phyloP scores from a whole-genome alignment of 2,888 invertebrate genomes.

The Euspilapteryx auroguttella region DNA sequence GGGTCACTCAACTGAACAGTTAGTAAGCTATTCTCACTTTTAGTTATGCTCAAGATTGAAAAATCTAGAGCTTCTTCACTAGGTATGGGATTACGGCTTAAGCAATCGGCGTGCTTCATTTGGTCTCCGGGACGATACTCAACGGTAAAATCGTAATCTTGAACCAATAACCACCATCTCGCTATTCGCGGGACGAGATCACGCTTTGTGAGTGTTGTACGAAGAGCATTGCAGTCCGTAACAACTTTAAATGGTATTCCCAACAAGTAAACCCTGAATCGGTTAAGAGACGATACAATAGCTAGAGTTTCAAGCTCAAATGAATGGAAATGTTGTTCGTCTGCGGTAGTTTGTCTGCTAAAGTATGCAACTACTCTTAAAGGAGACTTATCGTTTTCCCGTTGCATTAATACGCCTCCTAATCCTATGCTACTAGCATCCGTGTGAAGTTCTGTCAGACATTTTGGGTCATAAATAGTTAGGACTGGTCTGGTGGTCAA shows the following conservation, averaged over 20 bases:
- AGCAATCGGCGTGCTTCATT: constrained; percentile 14
- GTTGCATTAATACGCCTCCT: background rate
- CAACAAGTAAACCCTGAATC: constrained; percentile 8
- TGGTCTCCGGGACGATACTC: constrained; percentile 9
- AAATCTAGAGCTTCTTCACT: background rate
- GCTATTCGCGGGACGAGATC: constrained; percentile 15
- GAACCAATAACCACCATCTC: constrained; percentile 16
- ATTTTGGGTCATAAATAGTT: background rate
- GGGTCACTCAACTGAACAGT: background rate
- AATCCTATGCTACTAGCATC: background rate
- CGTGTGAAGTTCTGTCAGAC: background rate
- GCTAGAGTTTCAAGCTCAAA: constrained; percentile 16
- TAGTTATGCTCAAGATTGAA: background rate
- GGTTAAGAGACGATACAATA: constrained; percentile 5
- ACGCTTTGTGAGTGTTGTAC: constrained; percentile 12
- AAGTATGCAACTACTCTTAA: constrained; percentile 3
- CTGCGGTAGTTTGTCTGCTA: constrained; percentile 5
- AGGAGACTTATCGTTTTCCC: background rate
- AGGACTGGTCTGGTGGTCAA: background rate
- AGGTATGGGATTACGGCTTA: constrained; percentile 11
- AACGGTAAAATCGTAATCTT: constrained; percentile 10
- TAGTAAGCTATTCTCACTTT: no score
- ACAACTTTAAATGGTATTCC: constrained; percentile 10
- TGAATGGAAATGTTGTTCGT: constrained; percentile 3
- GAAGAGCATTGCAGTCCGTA: constrained; percentile 19